Conservation (phyloP, 2,797 vertebrate genomes). For the Champsocephalus esox region DNA sequence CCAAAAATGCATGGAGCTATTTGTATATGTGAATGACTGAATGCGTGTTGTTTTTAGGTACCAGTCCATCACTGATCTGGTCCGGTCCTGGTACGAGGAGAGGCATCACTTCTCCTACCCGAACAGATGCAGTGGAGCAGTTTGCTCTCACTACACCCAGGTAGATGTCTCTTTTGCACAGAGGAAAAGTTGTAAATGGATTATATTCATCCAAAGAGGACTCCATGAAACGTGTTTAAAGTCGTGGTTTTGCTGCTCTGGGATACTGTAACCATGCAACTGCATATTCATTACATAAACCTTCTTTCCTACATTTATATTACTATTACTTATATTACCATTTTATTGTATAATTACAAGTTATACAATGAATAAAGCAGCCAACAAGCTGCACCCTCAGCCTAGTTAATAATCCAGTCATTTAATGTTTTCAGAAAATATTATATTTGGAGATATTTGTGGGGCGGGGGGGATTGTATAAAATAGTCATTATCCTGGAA, state of each 20-base stretch:
- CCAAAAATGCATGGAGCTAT: background rate
- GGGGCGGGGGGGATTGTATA: no score
- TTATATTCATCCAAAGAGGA: background rate
- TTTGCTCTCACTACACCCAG: slow-evolving; percentile 94
- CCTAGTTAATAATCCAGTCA: no score
- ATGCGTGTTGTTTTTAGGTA: slow-evolving; percentile 76
- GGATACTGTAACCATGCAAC: background rate
- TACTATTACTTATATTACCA: no score
- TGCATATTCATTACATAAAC: background rate
- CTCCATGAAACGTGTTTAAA: background rate
- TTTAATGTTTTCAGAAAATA: no score
- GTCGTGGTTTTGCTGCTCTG: background rate
- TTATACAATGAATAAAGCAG: no score
- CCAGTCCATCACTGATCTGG: slow-evolving; percentile 86
- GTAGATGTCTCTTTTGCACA: slow-evolving; percentile 58
- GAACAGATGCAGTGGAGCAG: slow-evolving; percentile 84
- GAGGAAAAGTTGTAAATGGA: background rate
- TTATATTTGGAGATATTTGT: no score
- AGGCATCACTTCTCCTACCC: slow-evolving; percentile 88
- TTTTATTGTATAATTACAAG: no score
- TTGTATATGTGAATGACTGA: background rate
- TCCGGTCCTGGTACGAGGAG: slow-evolving; percentile 90
- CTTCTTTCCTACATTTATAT: background rate
- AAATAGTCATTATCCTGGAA: no score
- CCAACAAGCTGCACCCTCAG: no score